phyloP scores from a whole-genome alignment of 2,113 vertebrate species.

The Halichoerus grypus region DNA sequence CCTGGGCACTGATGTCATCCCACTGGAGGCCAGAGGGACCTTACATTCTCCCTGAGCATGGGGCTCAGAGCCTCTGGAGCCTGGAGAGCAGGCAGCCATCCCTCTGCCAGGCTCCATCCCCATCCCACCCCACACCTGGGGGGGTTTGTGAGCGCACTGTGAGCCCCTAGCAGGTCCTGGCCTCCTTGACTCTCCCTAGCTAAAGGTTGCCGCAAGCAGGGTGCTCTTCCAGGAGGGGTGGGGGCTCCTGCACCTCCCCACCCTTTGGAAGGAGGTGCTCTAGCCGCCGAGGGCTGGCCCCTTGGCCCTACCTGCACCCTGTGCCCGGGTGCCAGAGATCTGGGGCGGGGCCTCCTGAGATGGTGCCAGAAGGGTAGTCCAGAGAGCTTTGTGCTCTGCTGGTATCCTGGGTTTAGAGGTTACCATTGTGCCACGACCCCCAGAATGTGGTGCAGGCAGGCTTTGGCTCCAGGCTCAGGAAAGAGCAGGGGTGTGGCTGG shows the following conservation, averaged over 20 bases:
- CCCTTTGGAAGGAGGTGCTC: neutral
- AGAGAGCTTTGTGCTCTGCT: neutral
- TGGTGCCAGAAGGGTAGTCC: fast-evolving
- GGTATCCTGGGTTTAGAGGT: neutral
- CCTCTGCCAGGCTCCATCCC: neutral
- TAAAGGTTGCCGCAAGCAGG: neutral
- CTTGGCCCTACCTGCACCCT: too few relatives aligned
- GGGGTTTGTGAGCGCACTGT: neutral
- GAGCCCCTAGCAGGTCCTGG: neutral
- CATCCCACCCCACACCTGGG: neutral
- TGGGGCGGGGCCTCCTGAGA: neutral
- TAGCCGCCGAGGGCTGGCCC: too few relatives aligned
- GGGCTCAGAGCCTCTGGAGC: neutral
- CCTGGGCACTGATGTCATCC: neutral
- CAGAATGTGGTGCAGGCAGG: neutral
- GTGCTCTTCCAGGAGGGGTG: neutral
- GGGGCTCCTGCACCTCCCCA: neutral
- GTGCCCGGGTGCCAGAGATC: neutral
- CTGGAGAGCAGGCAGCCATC: neutral
- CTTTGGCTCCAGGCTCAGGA: neutral
- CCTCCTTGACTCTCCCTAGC: neutral
- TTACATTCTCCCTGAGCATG: neutral
- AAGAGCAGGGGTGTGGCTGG: neutral
- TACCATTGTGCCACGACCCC: fast-evolving
- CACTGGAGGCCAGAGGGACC: neutral